Evolutionary conservation across 30 jellyfish, hydroid and myxozoan genomes (phyloP).

Genomic region (Hydractinia echinata): DNA sequence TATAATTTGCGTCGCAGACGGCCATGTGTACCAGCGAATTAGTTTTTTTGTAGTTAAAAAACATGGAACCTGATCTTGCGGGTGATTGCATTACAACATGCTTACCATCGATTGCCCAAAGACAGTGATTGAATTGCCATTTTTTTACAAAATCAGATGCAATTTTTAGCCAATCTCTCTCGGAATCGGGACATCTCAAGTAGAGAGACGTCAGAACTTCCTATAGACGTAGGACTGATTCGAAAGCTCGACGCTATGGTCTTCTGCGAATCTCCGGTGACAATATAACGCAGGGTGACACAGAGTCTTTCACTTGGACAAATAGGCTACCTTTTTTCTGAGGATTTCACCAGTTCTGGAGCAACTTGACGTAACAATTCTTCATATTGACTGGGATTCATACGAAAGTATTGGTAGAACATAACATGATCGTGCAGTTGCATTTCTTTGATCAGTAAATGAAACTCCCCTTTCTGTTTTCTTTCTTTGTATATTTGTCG

Average conservation of each 20-base stretch:
- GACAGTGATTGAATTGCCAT: constrained; percentile 6
- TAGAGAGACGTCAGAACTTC: constrained; percentile 1
- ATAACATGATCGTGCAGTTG: constrained; percentile 5
- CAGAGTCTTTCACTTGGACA: too few species aligned
- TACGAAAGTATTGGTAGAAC: constrained; percentile 5
- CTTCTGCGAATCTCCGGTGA: constrained; percentile 13
- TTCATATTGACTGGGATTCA: background rate
- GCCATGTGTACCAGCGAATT: constrained; percentile 40
- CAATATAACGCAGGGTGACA: background rate
- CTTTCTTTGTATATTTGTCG: background rate
- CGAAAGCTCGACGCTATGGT: constrained; percentile 7
- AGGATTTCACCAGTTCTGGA: background rate
- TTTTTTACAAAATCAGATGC: background rate
- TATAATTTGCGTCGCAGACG: constrained; percentile 29
- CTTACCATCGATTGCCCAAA: constrained; percentile 11
- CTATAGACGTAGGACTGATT: constrained; percentile 1
- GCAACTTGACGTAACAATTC: background rate
- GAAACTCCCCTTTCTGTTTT: constrained; percentile 7
- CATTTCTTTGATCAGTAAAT: too few species aligned
- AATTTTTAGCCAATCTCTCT: constrained; percentile 6
- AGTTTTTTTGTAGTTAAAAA: too few species aligned
- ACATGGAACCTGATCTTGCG: background rate
- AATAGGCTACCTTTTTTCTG: too few species aligned
- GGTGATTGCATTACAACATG: too few species aligned
- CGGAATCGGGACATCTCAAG: background rate